Base-by-base conservation (phyloP, 1,140 invertebrate genomes). In the Tetraneura akinire region DNA sequence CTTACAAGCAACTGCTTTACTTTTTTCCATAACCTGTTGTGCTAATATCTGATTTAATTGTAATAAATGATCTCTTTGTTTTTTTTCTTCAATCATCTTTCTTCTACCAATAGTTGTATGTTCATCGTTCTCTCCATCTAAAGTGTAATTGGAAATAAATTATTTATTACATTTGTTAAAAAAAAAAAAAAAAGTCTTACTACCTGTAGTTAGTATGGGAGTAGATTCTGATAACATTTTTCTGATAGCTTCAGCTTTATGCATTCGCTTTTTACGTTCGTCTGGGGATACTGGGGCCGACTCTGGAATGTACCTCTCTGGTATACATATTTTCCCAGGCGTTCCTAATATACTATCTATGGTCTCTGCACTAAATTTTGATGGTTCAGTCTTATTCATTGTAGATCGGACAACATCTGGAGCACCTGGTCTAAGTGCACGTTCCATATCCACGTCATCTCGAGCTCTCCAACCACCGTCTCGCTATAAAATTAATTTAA, bases 1-100 rank as follows among this genome's bases (percentile, higher is more conserved):
- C 89, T 86, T 89, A 96, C 95, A 94, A 87, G 95, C 94, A 82
- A 95, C 94, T 85, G 94, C 93, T 88, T 95, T 95, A 87, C 93
- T 96, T 88, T 94, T 94, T 85, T 95, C 93, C 88, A 95, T 96
- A 80, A 96, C 95, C 89, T 97, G 93, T 84, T 93, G 91, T n/a
- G 94, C 95, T 81, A 97, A 87, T 83, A 95, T 94, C 86, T 96
- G 94, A 88, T 95, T 95, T 80, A 97, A 88, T 83, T 94, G 92
- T 57, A 97, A 87, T 83, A 96, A 88, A 85, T 96, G 93, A 84
- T 96, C 93, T 47, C 94, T 88, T 84, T 95, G 93, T 81, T 91
- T 89, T 85, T 95, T 96, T 84, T 96, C 94, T 83, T 93, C 92
- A 37, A 88, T 90, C 47, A 93, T 89, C 84, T 93, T 89, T 70